Evolutionary conservation across 2,113 vertebrate species (phyloP).

Genomic region (Synodontis membranacea): DNA sequence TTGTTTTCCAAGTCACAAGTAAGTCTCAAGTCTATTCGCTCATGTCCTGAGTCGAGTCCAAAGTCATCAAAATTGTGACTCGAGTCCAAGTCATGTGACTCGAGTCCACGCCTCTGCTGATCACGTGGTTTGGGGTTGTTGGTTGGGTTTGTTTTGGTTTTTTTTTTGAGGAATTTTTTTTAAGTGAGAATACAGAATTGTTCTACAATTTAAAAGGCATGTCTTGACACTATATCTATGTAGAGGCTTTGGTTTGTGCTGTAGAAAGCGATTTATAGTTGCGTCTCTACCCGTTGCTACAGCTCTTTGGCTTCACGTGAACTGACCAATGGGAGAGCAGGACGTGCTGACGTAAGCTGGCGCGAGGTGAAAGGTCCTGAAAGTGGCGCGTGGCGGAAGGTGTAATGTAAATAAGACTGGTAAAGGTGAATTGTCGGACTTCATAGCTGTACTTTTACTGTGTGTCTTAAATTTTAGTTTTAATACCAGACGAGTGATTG

Average conservation of each 20-base stretch:
- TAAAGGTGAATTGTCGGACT: background rate
- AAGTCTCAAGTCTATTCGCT: too few species aligned
- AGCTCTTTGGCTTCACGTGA: background rate
- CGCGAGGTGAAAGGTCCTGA: constrained; percentile 41
- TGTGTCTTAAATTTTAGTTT: too few species aligned
- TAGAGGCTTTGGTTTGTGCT: background rate
- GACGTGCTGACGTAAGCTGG: constrained; percentile 14
- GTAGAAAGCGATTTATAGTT: background rate
- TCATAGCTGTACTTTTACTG: background rate
- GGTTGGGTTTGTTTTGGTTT: too few species aligned
- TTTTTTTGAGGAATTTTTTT: too few species aligned
- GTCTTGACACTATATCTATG: background rate
- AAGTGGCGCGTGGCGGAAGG: constrained; percentile 31
- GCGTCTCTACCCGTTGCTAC: background rate
- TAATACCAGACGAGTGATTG: background rate
- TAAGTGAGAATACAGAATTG: too few species aligned
- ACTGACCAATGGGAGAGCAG: constrained; percentile 57
- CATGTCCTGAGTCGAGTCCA: too few species aligned
- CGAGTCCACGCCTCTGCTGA: too few species aligned
- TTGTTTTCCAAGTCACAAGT: too few species aligned
- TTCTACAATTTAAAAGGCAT: background rate
- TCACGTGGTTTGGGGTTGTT: too few species aligned
- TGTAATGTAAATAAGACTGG: constrained; percentile 32
- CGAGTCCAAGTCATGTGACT: too few species aligned
- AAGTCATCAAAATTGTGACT: too few species aligned